phyloP scores from a whole-genome alignment of 2,113 vertebrate species.

The Xyliphius kryptos region DNA sequence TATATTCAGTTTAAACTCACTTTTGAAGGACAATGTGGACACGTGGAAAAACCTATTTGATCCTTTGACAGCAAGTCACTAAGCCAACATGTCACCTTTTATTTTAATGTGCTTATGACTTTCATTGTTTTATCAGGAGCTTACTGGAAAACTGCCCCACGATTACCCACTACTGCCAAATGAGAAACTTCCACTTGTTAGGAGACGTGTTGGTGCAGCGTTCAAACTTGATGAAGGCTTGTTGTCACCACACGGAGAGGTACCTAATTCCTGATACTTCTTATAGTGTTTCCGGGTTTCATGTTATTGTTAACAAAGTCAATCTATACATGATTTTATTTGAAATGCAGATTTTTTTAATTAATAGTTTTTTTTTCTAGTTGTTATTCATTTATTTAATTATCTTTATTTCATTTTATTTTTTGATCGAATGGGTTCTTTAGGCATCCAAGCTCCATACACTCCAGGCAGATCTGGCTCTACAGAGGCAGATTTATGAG shows the following conservation, averaged over 20 bases:
- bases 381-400: too few species aligned
- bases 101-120: background rate
- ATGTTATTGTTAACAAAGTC: background rate
- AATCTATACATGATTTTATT: too few species aligned
- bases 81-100: background rate
- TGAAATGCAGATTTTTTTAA: too few species aligned
- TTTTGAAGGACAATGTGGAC: background rate
- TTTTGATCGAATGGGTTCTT: background rate
- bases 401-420: too few species aligned
- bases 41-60: too few species aligned
- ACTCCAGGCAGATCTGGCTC: conserved; percentile 76
- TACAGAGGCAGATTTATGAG: conserved; percentile 81
- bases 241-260: conserved; percentile 66
- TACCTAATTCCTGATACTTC: conserved; percentile 41
- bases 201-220: conserved; percentile 77
- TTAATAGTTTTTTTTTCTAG: too few species aligned
- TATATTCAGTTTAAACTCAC: too few species aligned
- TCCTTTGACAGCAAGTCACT: too few species aligned
- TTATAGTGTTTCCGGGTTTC: too few species aligned
- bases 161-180: conserved; percentile 82
- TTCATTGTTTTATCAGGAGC: conserved; percentile 65
- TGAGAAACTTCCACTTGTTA: conserved; percentile 76
- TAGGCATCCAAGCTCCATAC: conserved; percentile 75
- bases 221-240: conserved; percentile 82
- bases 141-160: conserved; percentile 74